Evolutionary conservation across 2,113 vertebrate species (phyloP).

Genomic region (Oncorhynchus mykiss): DNA sequence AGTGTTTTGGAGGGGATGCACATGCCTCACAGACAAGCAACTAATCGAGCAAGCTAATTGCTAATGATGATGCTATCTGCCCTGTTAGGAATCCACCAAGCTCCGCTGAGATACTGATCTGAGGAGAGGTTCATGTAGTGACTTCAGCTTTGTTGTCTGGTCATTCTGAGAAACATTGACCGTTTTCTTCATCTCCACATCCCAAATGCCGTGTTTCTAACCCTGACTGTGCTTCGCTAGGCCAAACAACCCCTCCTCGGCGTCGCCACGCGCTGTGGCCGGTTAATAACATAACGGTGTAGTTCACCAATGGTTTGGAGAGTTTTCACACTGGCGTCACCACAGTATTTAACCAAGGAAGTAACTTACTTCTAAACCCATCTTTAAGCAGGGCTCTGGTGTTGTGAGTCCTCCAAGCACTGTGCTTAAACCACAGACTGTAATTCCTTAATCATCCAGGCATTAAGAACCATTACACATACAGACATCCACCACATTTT

Average conservation of each 20-base stretch:
- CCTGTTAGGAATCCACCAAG: too few species aligned
- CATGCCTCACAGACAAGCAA: neutral
- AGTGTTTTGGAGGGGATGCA: neutral
- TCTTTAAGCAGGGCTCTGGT: neutral
- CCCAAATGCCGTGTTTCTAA: too few species aligned
- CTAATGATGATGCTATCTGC: neutral
- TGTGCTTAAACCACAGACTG: too few species aligned
- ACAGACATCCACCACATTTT: too few species aligned
- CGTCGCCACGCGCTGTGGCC: conserved; percentile 3
- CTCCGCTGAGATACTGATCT: conserved; percentile 20
- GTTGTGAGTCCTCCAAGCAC: too few species aligned
- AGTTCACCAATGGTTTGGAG: conserved; percentile 5
- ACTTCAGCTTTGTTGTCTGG: neutral
- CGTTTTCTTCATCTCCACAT: neutral
- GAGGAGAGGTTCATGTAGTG: conserved; percentile 4
- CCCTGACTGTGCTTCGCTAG: neutral
- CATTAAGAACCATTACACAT: too few species aligned
- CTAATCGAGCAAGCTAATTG: neutral
- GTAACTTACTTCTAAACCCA: neutral
- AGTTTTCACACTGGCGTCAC: neutral
- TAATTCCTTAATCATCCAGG: too few species aligned
- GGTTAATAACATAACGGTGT: conserved; percentile 7
- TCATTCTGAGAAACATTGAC: neutral
- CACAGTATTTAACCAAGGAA: neutral
- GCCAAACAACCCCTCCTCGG: conserved; percentile 8